These are phyloP conservation scores for Acleris literana DNA, from an alignment of 2,888 invertebrate genomes.

Conservation along the genomic window DNA sequence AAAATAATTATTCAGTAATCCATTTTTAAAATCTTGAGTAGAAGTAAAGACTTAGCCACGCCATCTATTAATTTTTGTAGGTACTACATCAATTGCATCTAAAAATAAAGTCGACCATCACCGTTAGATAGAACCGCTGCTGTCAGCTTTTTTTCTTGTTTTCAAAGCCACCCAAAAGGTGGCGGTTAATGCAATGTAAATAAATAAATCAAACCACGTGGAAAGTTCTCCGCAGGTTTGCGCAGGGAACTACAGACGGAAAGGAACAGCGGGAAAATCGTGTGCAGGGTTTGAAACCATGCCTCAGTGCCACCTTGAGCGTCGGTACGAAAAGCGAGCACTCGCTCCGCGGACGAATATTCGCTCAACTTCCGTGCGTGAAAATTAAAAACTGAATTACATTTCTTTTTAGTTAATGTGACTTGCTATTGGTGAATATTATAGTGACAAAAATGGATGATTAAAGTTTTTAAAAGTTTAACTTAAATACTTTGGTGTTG, in stretches of 20 bases:
- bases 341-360: conserved; percentile 34
- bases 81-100: too few species aligned
- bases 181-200: conserved; percentile 43
- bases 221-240: conserved; percentile 72
- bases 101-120: background rate
- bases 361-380: conserved; percentile 57
- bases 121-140: conserved; percentile 44
- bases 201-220: conserved; percentile 57
- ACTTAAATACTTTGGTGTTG: conserved; percentile 17
- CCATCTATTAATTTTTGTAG: conserved; percentile 14
- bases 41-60: conserved; percentile 9
- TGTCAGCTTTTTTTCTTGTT: conserved; percentile 20
- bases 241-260: conserved; percentile 63
- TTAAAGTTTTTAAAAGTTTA: conserved; percentile 25
- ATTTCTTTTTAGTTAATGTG: conserved; percentile 7
- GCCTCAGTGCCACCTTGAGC: conserved; percentile 69
- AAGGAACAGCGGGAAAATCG: conserved; percentile 65
- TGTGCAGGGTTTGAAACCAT: conserved; percentile 58
- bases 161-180: conserved; percentile 48
- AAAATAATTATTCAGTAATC: too few species aligned
- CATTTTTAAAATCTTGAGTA: background rate
- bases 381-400: conserved; percentile 36
- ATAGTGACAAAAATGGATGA: conserved; percentile 31
- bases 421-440: conserved; percentile 19
- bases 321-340: conserved; percentile 54